Conservation (phyloP, 2,888 invertebrate species). For the Calameuta filiformis region DNA sequence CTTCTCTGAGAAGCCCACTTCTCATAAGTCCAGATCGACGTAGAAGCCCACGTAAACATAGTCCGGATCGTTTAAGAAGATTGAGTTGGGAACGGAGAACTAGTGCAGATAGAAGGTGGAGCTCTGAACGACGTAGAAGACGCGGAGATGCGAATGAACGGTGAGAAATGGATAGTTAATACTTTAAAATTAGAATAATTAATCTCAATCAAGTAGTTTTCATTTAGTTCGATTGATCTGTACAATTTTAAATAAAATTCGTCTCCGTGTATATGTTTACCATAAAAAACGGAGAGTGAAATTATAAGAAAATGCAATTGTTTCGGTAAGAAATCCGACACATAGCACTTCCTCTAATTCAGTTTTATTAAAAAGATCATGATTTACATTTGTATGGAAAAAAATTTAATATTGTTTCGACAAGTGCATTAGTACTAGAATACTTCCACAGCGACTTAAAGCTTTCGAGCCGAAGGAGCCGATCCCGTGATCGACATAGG, state of each 20-base stretch:
- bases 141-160: conserved; percentile 50
- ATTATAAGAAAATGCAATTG: not conserved
- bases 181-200: not conserved
- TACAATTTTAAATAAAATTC: not conserved
- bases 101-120: conserved; percentile 53
- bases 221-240: not conserved
- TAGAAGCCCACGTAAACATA: conserved; percentile 27
- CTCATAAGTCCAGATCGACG: conserved; percentile 25
- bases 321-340: not conserved
- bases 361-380: not conserved
- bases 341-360: not conserved
- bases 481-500: conserved; percentile 57
- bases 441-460: conserved; percentile 40
- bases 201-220: not conserved
- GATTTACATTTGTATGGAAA: not conserved
- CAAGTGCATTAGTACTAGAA: conserved; percentile 22
- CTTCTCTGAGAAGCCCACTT: conserved; percentile 12
- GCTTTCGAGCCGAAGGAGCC: conserved; percentile 52
- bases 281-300: conserved; percentile 2
- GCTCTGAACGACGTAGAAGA: conserved; percentile 50
- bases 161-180: conserved; percentile 42
- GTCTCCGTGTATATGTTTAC: not conserved
- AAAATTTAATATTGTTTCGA: not conserved
- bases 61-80: conserved; percentile 31
- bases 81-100: conserved; percentile 48